Percentiles rank a stretch among this genome's conserved stretches.
phyloP scores from a whole-genome alignment of 2,797 vertebrate genomes.

The Coregonus ussuriensis region DNA sequence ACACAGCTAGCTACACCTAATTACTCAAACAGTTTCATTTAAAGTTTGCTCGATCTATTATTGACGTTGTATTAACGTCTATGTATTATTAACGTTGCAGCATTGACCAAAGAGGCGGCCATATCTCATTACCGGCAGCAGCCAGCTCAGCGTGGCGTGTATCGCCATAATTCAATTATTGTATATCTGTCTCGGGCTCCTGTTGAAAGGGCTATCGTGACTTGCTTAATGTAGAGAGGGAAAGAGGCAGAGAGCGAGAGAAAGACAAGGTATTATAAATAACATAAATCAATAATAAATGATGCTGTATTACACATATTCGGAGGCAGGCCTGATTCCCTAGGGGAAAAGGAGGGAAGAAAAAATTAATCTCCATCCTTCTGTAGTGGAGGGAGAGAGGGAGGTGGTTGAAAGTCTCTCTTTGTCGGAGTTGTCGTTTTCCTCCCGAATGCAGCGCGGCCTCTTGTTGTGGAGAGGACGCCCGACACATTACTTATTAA shows the following conservation, averaged over 20 bases:
- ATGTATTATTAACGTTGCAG: slow-evolving; percentile 27
- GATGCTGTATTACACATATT: slow-evolving; percentile 74
- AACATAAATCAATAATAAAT: slow-evolving; percentile 80
- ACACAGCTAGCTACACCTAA: not conserved
- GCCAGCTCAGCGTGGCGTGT: slow-evolving; percentile 2
- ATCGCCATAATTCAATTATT: slow-evolving; percentile 31
- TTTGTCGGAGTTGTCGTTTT: slow-evolving; percentile 16
- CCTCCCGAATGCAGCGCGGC: slow-evolving; percentile 34
- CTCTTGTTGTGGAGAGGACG: slow-evolving; percentile 54
- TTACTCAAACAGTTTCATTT: slow-evolving; percentile 7
- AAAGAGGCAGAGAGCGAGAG: not conserved
- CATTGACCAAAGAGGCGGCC: slow-evolving; percentile 37
- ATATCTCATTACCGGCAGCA: slow-evolving; percentile 9
- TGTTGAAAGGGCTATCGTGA: not conserved
- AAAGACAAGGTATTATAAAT: slow-evolving; percentile 72
- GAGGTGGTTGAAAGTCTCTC: slow-evolving; percentile 15
- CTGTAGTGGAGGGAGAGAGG: slow-evolving; percentile 15
- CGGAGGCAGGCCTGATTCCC: slow-evolving; percentile 61
- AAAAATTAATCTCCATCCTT: slow-evolving; percentile 45
- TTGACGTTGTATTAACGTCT: slow-evolving; percentile 18
- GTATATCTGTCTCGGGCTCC: slow-evolving; percentile 17
- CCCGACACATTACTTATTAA: slow-evolving; percentile 74
- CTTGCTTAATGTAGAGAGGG: not conserved
- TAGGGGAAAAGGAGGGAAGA: slow-evolving; percentile 55
- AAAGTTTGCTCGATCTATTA: slow-evolving; percentile 8